These are phyloP conservation scores for Peromyscus californicus DNA, from an alignment of 2,113 vertebrate species.

Conservation along the genomic window DNA sequence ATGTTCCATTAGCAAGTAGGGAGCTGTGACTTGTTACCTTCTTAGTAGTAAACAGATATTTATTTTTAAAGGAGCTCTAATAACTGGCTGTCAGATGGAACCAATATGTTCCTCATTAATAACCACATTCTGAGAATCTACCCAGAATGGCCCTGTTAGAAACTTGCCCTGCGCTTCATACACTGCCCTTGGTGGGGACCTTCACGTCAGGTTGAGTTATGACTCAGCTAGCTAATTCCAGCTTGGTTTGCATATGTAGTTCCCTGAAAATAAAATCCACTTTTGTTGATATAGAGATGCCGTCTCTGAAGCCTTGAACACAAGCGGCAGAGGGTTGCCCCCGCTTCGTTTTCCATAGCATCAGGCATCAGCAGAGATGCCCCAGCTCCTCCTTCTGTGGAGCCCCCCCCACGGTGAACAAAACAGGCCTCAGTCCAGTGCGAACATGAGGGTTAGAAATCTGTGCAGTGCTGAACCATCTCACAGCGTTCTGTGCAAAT, in stretches of 20 bases:
- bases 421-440: not conserved
- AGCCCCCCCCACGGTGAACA: not conserved
- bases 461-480: not conserved
- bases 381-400: not conserved
- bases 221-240: not conserved
- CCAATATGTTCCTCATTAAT: not conserved
- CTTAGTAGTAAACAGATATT: conserved; percentile 29
- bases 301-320: not conserved
- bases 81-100: not conserved
- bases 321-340: not conserved
- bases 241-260: not conserved
- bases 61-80: conserved; percentile 40
- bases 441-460: not conserved
- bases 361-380: not conserved
- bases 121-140: not conserved
- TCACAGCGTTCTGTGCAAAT: not conserved
- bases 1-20: not conserved
- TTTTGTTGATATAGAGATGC: not conserved
- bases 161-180: not conserved
- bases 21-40: conserved; percentile 16
- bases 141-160: not conserved
- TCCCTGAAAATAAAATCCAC: not conserved
- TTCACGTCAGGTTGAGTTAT: not conserved
- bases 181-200: not conserved
- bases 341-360: not conserved